phyloP scores from a whole-genome alignment of 2,113 vertebrate genomes.

The Leucoraja erinaceus region DNA sequence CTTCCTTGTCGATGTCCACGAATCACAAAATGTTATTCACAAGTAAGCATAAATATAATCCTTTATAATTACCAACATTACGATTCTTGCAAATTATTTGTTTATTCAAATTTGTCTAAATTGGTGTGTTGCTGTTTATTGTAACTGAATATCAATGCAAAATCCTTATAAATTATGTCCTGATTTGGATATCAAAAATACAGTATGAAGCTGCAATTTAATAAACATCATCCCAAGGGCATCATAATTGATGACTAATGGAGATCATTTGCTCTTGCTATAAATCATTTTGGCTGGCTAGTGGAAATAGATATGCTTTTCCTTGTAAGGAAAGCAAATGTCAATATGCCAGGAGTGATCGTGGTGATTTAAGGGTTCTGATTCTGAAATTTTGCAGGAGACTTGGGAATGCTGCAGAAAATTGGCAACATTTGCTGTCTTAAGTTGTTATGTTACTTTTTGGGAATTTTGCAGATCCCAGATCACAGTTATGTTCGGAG shows the following conservation, averaged over 20 bases:
- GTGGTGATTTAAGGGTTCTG: neutral
- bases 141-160: neutral
- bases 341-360: neutral
- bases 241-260: neutral
- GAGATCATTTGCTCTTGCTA: too few species aligned
- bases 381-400: neutral
- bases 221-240: neutral
- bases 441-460: neutral
- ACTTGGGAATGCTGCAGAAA: neutral
- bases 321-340: neutral
- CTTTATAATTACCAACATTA: too few species aligned
- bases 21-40: constrained; percentile 76
- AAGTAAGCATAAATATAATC: constrained; percentile 63
- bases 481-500: neutral
- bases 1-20: constrained; percentile 84
- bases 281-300: neutral
- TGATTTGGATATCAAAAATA: neutral
- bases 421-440: neutral
- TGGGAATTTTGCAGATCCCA: neutral
- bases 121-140: neutral
- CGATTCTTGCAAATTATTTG: neutral
- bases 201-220: neutral
- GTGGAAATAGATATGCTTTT: neutral
- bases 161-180: neutral
- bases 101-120: neutral